Conservation (phyloP, 2,113 vertebrate genomes). For the Leuciscus idus region DNA sequence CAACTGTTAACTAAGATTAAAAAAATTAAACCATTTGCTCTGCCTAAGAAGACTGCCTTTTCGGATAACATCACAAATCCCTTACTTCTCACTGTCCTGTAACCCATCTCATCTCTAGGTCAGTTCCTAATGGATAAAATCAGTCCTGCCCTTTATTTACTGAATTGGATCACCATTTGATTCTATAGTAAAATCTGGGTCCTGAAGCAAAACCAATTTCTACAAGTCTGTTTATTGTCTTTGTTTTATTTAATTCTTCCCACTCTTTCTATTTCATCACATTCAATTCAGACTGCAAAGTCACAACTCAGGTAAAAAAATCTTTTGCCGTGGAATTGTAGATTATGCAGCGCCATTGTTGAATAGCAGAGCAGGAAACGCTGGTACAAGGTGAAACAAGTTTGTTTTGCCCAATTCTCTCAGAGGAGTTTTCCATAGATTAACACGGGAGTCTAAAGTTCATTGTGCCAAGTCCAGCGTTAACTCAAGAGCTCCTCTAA, state of each 20-base stretch:
- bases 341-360: background rate
- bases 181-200: background rate
- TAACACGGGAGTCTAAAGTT: conserved; percentile 26
- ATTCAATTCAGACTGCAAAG: conserved; percentile 1
- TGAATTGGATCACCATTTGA: background rate
- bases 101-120: background rate
- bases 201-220: background rate
- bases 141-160: background rate
- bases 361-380: background rate
- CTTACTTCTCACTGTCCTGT: background rate
- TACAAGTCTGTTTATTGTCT: background rate
- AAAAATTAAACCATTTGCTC: background rate
- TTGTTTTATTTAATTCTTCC: background rate
- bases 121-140: background rate
- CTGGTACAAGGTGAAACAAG: background rate
- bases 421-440: conserved; percentile 16
- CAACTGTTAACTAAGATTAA: background rate
- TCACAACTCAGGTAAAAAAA: background rate
- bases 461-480: conserved; percentile 41
- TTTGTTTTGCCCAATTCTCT: background rate
- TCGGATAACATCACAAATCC: background rate
- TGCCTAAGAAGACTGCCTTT: background rate
- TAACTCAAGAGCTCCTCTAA: conserved; percentile 54
- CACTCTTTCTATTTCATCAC: background rate
- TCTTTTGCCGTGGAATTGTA: background rate